Percentiles rank a stretch among this genome's conserved stretches.
Evolutionary conservation across 2,113 vertebrate genomes (phyloP).

Genomic region (Pachypanchax playfairii): DNA sequence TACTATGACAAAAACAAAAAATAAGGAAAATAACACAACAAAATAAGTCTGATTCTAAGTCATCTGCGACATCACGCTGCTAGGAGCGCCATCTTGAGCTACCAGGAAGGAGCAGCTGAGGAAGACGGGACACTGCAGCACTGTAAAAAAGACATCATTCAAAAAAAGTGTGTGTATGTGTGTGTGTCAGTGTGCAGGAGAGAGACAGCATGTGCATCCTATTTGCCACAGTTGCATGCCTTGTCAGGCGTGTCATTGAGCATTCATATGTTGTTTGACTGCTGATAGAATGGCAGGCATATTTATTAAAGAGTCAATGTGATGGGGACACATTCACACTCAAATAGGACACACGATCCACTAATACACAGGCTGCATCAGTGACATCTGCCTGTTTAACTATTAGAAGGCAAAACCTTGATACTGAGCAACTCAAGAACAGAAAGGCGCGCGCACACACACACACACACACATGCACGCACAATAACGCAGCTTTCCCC

Average conservation of each 20-base stretch:
- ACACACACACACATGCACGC: slow-evolving; percentile 19
- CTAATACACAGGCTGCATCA: slow-evolving; percentile 59
- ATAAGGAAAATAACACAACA: too few relatives aligned
- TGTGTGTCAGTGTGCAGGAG: slow-evolving; percentile 9
- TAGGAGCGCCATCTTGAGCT: too few relatives aligned
- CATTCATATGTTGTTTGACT: slow-evolving; percentile 72
- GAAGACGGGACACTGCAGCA: slow-evolving; percentile 37
- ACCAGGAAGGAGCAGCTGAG: slow-evolving; percentile 21
- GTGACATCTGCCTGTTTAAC: slow-evolving; percentile 73
- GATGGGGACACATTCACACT: slow-evolving; percentile 52
- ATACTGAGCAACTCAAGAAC: slow-evolving; percentile 56
- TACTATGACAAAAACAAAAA: too few relatives aligned
- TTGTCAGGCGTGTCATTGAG: slow-evolving; percentile 76
- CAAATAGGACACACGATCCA: slow-evolving; percentile 31
- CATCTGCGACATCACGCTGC: too few relatives aligned
- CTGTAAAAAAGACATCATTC: slow-evolving; percentile 58
- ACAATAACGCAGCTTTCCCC: slow-evolving; percentile 59
- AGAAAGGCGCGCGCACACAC: slow-evolving; percentile 5
- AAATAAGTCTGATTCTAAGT: too few relatives aligned
- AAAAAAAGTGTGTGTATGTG: slow-evolving; percentile 18
- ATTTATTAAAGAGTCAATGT: slow-evolving; percentile 74
- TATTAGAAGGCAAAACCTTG: slow-evolving; percentile 67
- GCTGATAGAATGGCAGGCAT: slow-evolving; percentile 70
- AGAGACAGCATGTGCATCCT: neutral
- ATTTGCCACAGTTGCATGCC: slow-evolving; percentile 63